Evolutionary conservation across 2,888 invertebrate genomes (phyloP), one percentile per base, ranked within the genome.

Genomic region (Aporophyla lueneburgensis): DNA sequence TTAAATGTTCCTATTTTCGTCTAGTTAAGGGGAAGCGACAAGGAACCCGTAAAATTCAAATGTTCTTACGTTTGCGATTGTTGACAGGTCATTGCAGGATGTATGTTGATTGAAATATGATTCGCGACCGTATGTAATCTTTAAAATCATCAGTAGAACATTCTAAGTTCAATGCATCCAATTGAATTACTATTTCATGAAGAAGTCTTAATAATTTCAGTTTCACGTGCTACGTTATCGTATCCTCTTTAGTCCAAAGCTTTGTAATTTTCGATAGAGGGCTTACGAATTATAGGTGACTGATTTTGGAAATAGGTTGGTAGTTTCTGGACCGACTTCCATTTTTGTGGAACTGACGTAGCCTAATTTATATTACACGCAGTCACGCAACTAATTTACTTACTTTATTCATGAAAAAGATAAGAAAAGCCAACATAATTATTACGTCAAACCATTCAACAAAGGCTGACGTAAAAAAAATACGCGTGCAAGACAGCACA

Each of bases 1-100:
- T 40, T 54, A 58, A 33, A 74, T 71, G 46, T 56, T 59, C 56
- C 24, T 59, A 73, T 67, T 67, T 73, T 62, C 43, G 21, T 67
- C 19, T 61, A 51, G 5, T 56, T 43, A 46, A 46, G 43, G 43
- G 43, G 43, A 46, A 46, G 43, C 43, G 43, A 10, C 43, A 46
- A 43, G 43, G 10, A 46, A 46, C 12, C 43, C 10, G 12, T 12
- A 46, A 46, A 46, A 46, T 46, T 12, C 43, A 9, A 46, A 46
- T 46, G 10, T 46, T 46, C 10, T 46, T 46, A 46, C 0, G 43
- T 46, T 46, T 46, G 43, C 43, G 10, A 46, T 12, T n/a, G n/a
- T n/a, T n/a, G n/a, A 10, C 2, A 43, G 43, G 43, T 43, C 0
- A 43, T 1, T 43, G 43, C 0, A 43, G 43, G 43, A 10, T 43